These are phyloP conservation scores for Cyprinodon brontotheroides DNA, from an alignment of 2,113 vertebrate species.

Conservation along the genomic window DNA sequence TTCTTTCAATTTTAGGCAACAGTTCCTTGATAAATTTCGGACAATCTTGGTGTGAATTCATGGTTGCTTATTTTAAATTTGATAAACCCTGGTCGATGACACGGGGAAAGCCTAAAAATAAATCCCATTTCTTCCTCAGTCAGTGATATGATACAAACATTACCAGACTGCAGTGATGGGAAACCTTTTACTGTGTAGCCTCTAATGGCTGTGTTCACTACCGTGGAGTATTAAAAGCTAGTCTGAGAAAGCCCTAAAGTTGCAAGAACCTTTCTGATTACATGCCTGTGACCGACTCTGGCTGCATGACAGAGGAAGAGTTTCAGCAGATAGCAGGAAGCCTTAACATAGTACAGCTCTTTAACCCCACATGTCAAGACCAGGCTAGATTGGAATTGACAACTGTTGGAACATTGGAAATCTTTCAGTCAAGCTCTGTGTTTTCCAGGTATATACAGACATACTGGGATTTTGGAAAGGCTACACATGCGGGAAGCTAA, in stretches of 20 bases:
- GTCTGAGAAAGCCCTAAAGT: neutral
- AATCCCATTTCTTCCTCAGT: too few relatives aligned
- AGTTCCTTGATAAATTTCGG: slow-evolving; percentile 25
- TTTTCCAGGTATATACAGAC: neutral
- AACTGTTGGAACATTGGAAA: neutral
- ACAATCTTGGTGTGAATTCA: neutral
- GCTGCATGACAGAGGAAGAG: neutral
- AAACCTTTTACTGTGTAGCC: neutral
- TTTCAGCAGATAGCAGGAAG: neutral
- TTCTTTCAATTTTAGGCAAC: slow-evolving; percentile 11
- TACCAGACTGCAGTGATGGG: neutral
- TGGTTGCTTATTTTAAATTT: neutral
- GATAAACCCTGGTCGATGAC: neutral
- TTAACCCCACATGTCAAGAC: too few relatives aligned
- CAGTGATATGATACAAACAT: neutral
- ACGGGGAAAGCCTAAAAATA: neutral
- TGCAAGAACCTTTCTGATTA: neutral
- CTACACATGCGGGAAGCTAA: neutral
- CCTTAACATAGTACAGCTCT: neutral
- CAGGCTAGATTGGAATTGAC: too few relatives aligned
- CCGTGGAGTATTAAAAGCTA: neutral
- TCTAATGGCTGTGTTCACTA: neutral
- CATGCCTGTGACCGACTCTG: neutral
- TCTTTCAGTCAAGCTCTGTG: neutral
- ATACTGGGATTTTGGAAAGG: neutral